A percentile compares a stretch with the other conserved stretches of the same genome.
Conservation (phyloP, 2,888 invertebrate genomes). For the Sesia apiformis region DNA sequence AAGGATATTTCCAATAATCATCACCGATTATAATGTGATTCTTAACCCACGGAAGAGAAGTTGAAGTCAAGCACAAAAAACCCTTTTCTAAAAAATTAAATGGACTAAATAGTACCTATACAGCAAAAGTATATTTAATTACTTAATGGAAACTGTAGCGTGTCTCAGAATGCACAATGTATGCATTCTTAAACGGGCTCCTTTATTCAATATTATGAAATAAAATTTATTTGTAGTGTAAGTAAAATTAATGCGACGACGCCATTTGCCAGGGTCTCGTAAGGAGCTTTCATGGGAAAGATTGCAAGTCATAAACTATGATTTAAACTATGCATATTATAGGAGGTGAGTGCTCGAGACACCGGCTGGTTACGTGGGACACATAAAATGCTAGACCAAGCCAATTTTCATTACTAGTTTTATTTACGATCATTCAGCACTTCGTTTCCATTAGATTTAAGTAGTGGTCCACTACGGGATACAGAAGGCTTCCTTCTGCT, state of each 20-base stretch:
- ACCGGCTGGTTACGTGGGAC: constrained; percentile 11
- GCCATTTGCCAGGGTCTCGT: constrained; percentile 22
- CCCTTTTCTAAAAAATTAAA: no score
- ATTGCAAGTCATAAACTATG: constrained; percentile 62
- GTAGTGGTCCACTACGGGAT: no score
- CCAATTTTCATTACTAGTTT: background rate
- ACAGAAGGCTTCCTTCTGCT: no score
- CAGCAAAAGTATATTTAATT: no score
- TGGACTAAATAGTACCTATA: no score
- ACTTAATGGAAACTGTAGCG: no score
- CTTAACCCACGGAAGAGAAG: no score
- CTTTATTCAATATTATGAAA: constrained; percentile 42
- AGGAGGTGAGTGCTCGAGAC: constrained; percentile 42
- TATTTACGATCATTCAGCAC: background rate
- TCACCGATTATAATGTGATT: no score
- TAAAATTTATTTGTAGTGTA: constrained; percentile 47
- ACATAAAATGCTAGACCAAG: background rate
- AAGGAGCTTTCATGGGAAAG: constrained; percentile 55
- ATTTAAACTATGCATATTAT: constrained; percentile 62
- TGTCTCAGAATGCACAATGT: background rate
- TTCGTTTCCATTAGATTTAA: background rate
- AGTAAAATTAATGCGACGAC: constrained; percentile 51
- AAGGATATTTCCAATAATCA: no score
- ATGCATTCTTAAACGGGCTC: background rate
- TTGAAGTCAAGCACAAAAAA: no score